Evolutionary conservation across 2,888 invertebrate genomes (phyloP).

Genomic region (Belgica antarctica): DNA sequence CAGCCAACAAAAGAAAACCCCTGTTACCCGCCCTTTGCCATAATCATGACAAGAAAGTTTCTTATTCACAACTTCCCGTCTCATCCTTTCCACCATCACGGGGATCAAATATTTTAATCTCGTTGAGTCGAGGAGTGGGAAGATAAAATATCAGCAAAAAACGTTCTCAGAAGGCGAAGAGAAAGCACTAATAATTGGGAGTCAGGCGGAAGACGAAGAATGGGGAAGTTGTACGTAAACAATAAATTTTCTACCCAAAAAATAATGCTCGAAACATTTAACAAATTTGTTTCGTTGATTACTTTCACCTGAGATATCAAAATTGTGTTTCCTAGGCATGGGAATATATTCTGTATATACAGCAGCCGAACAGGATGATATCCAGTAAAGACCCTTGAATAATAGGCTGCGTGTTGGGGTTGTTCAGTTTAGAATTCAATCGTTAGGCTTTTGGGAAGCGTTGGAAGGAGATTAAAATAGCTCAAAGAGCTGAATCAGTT

Average conservation of each 20-base stretch:
- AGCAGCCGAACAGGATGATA: not conserved
- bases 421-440: too few species aligned
- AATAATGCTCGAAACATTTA: constrained; percentile 36
- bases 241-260: constrained; percentile 36
- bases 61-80: not conserved
- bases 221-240: constrained; percentile 35
- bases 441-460: too few species aligned
- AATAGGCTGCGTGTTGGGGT: too few species aligned
- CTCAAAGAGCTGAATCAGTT: too few species aligned
- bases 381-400: not conserved
- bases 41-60: constrained; percentile 33
- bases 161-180: not conserved
- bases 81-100: not conserved
- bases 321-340: not conserved
- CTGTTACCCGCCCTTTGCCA: not conserved
- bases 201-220: too few species aligned
- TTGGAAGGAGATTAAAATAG: too few species aligned
- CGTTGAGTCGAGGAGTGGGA: constrained; percentile 3
- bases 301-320: constrained; percentile 44
- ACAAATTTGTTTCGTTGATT: constrained; percentile 41
- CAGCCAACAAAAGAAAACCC: too few species aligned
- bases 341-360: not conserved
- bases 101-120: constrained; percentile 44
- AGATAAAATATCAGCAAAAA: constrained; percentile 17
- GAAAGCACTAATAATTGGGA: too few species aligned